Percentiles rank a stretch among this genome's conserved stretches.
phyloP scores from a whole-genome alignment of 2,113 vertebrate species.

The Elgaria multicarinata region DNA sequence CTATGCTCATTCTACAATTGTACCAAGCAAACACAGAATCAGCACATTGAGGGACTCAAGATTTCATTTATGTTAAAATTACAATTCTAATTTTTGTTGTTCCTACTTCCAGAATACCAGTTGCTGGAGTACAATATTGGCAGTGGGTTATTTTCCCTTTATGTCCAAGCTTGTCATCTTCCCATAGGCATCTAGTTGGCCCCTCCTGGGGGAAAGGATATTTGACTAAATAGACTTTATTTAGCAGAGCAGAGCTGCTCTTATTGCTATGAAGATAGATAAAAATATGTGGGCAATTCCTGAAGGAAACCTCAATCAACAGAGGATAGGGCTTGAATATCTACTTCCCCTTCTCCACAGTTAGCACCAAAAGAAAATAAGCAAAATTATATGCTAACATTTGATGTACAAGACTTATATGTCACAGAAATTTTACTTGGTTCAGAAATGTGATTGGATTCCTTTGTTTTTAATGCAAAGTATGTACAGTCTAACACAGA shows the following conservation, averaged over 20 bases:
- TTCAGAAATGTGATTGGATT: background rate
- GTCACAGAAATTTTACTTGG: background rate
- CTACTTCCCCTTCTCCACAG: background rate
- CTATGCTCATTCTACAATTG: background rate
- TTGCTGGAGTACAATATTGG: background rate
- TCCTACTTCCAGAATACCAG: background rate
- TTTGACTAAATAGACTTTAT: background rate
- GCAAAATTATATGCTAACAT: background rate
- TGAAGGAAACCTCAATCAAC: background rate
- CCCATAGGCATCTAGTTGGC: background rate
- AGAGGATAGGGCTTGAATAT: background rate
- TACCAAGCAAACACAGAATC: background rate
- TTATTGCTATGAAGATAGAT: background rate
- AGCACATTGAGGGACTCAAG: background rate
- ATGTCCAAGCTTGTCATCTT: background rate
- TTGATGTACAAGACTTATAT: background rate
- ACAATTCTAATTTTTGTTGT: background rate
- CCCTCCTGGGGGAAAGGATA: background rate
- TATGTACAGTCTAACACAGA: background rate
- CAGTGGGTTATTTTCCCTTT: background rate
- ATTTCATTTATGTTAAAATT: background rate
- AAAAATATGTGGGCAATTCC: background rate
- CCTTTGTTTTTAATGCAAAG: background rate
- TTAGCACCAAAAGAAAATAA: background rate
- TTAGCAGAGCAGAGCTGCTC: background rate